A percentile compares a stretch with the other conserved stretches of the same genome.
These are phyloP conservation scores for Otis tarda DNA, from an alignment of 2,113 vertebrate species.

Conservation along the genomic window DNA sequence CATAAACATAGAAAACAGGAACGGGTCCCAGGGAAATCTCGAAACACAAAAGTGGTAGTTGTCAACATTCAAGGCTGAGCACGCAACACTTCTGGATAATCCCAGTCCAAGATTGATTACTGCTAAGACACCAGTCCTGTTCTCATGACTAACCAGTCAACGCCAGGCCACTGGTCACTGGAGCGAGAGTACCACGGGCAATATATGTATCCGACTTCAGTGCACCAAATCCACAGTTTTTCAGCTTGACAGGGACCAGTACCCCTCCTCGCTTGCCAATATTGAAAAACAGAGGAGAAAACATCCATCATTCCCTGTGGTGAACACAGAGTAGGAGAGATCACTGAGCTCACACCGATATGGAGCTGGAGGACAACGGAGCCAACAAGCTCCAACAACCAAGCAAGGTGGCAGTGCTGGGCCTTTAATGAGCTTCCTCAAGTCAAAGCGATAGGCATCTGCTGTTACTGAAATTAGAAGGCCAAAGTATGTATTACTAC, in stretches of 20 bases:
- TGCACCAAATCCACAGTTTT: neutral
- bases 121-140: neutral
- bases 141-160: neutral
- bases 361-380: neutral
- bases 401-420: neutral
- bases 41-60: neutral
- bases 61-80: neutral
- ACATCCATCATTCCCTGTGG: neutral
- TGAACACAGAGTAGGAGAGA: neutral
- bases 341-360: neutral
- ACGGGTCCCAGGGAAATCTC: neutral
- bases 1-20: neutral
- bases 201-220: neutral
- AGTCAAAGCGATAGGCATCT: neutral
- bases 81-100: neutral
- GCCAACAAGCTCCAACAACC: neutral
- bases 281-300: neutral
- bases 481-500: neutral
- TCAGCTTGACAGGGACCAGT: neutral
- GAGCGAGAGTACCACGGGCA: neutral
- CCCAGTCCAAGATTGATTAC: neutral
- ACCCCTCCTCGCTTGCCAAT: neutral
- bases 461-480: constrained; percentile 28
- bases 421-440: neutral
- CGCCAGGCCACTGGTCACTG: neutral